These are phyloP conservation scores for Neoascia interrupta DNA, from an alignment of 2,888 invertebrate genomes.

Conservation along the genomic window DNA sequence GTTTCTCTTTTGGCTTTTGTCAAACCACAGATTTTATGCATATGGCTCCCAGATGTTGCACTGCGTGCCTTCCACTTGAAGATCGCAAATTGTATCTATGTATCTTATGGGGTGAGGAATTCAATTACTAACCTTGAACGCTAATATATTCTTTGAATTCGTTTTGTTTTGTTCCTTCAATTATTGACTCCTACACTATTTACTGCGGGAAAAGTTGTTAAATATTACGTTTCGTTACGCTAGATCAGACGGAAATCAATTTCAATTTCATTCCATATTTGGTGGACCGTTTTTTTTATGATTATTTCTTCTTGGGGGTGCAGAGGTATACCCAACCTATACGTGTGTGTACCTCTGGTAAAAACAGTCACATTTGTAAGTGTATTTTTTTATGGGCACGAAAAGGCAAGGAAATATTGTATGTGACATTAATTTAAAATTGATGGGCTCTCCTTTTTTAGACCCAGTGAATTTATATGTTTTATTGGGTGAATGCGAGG, in stretches of 20 bases:
- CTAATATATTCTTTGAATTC: slow-evolving; percentile 5
- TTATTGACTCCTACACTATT: slow-evolving; percentile 27
- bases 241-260: slow-evolving; percentile 48
- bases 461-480: slow-evolving; percentile 23
- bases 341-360: background rate
- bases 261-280: slow-evolving; percentile 32
- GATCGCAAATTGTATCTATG: slow-evolving; percentile 2
- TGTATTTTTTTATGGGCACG: slow-evolving; percentile 10
- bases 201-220: background rate
- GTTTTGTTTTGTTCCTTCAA: background rate
- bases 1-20: slow-evolving; percentile 3
- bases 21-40: too few species aligned
- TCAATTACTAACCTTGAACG: slow-evolving; percentile 47
- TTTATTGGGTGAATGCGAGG: background rate
- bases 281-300: slow-evolving; percentile 31
- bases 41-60: slow-evolving; percentile 31
- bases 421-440: slow-evolving; percentile 59
- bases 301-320: background rate
- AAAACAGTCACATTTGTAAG: background rate
- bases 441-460: slow-evolving; percentile 39
- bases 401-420: slow-evolving; percentile 37
- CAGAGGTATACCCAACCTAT: background rate
- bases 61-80: background rate
- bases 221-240: slow-evolving; percentile 2
- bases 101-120: slow-evolving; percentile 19